Evolutionary conservation across 92 coral and sea anemone species (phyloP), one percentile per base, ranked within the genome.

Genomic region (Siderastrea siderea): DNA sequence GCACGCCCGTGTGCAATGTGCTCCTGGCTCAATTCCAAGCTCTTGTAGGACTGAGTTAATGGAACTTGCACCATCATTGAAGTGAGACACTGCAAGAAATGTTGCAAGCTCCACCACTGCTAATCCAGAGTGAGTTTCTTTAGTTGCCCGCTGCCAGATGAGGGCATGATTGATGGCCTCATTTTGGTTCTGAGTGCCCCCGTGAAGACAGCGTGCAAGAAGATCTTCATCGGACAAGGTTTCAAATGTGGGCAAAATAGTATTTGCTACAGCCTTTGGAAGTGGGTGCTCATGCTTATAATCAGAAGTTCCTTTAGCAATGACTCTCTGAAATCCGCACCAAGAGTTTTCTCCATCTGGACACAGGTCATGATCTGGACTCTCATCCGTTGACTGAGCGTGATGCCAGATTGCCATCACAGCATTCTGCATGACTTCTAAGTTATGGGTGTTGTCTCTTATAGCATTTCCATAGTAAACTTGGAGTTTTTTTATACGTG

Each of bases 151-250:
- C 71, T 91, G 94, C 94, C 94, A 91, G 55, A 91, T 87, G 61
- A 91, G 84, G 64, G 94, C 91, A 74, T 87, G 38, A 65, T 80
- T 91, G 94, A 91, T 82, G 64, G 94, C 94, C 89, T 87, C 91
- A 82, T 87, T 91, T 79, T 91, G 94, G 83, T 91, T 91, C 48
- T 91, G 90, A 16, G 91, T 81, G 16, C 90, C 93, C 54, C 93
- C 93, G 79, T 90, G 93, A 1, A 90, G 82, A 70, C 93, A 84
- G 47, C 75, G 16, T 66, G 81, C 75, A 47, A 84, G 81, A 47
- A 89, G 80, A 62, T 79, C 75, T 13, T 47, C 67, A 38, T 60
- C 75, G 50, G 66, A 80, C 59, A 91, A 68, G 13, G 83, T 84
- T 75, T 54, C 52, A 86, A 91, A 91, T 19, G 71, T 74, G 49